Conservation (phyloP, 2,797 vertebrate species). For the Siniperca scherzeri region DNA sequence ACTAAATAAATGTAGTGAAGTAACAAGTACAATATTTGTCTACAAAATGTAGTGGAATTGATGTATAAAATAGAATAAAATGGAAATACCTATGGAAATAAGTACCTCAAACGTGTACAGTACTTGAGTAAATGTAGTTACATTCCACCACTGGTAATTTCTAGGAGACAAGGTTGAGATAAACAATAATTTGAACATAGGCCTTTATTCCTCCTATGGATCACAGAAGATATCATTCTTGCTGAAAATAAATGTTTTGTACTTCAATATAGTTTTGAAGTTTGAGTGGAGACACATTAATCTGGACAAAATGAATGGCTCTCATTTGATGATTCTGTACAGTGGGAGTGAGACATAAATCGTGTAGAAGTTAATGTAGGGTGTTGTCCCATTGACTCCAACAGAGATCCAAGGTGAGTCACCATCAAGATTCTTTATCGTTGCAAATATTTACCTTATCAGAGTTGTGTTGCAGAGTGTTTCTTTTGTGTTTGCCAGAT, state of each 20-base stretch:
- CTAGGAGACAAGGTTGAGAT: not conserved
- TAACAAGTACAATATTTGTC: no score
- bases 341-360: constrained; percentile 8
- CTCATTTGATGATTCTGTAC: not conserved
- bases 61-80: no score
- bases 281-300: constrained; percentile 19
- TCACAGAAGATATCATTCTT: not conserved
- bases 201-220: not conserved
- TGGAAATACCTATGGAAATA: no score
- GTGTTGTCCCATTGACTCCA: not conserved
- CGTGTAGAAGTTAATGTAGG: constrained; percentile 10
- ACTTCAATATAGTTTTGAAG: not conserved
- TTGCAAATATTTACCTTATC: not conserved
- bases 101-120: no score
- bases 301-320: constrained; percentile 13
- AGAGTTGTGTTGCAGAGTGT: not conserved
- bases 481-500: not conserved
- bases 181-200: not conserved
- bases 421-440: not conserved
- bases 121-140: no score
- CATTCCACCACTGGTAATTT: no score
- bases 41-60: no score
- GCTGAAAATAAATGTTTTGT: not conserved
- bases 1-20: no score
- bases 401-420: not conserved